Evolutionary conservation across 1,140 invertebrate species (phyloP), one percentile per base, ranked within the genome.

Genomic region (Temnothorax curvispinosus): DNA sequence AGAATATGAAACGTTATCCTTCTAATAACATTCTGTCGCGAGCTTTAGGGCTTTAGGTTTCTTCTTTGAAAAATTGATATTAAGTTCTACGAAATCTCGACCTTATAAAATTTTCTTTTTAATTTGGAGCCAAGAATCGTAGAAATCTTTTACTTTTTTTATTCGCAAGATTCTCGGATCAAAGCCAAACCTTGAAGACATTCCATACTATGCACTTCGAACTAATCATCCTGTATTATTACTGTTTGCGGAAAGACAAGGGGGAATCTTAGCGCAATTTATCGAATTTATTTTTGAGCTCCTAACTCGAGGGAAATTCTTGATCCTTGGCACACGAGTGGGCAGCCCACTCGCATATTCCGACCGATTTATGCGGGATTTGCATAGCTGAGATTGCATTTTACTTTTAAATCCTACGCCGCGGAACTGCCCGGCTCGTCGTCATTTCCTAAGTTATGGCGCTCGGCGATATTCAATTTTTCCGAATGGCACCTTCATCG

Each of bases 341-440:
- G 88, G 67, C 85, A 78, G 74, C 88, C 44, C 81, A 76, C 60
- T 65, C 86, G 88, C 89, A 89, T 89, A 90, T 87, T 87, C 50
- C 67, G 38, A 60, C 50, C 89, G 91, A 88, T 91, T 92, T 91
- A 88, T 87, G 85, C 86, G 56, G 50, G 72, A 90, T 92, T 91
- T 90, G 76, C 91, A 91, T 91, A 91, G 85, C 87, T 90, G 88
- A 92, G 91, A 92, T 92, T 92, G 86, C 91, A 92, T 92, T 92
- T 92, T 92, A 92, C 91, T 91, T 92, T 92, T 88, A 92, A 91
- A 92, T 92, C 90, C 80, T 86, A 87, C 77, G 65, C 54, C 52
- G 47, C 60, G 60, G 74, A 65, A 88, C 89, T 85, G 78, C 64
- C 75, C 87, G 75, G 62, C 56, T 78, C 54, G 41, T 67, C 88